Conservation (phyloP, 2,888 invertebrate species). For the Lithosia quadra region DNA sequence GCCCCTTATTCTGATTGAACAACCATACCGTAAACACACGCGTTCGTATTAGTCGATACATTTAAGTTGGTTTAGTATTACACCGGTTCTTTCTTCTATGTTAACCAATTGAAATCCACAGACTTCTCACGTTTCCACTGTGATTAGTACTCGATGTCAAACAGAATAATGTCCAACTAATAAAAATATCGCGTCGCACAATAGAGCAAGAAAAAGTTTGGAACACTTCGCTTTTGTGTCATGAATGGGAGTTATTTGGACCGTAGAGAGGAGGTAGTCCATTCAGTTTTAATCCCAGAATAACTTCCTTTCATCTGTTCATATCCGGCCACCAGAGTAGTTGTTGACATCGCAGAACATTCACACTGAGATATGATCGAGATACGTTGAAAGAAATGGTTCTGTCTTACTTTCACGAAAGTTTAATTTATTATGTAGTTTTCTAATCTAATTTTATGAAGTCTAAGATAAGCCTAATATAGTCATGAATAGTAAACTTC, state of each 20-base stretch:
- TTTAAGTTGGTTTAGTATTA: too few relatives aligned
- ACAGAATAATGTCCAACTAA: too few relatives aligned
- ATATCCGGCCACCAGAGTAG: slow-evolving; percentile 49
- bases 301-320: slow-evolving; percentile 52
- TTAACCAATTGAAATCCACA: too few relatives aligned
- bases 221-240: slow-evolving; percentile 35
- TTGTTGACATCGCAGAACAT: slow-evolving; percentile 45
- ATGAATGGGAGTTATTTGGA: slow-evolving; percentile 42
- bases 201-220: slow-evolving; percentile 23
- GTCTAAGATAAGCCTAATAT: too few relatives aligned
- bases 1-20: too few relatives aligned
- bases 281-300: slow-evolving; percentile 52
- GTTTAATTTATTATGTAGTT: neutral
- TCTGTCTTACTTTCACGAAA: neutral
- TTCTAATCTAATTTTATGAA: neutral
- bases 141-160: too few relatives aligned
- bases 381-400: slow-evolving; percentile 7
- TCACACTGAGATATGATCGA: slow-evolving; percentile 18
- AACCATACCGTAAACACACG: too few relatives aligned
- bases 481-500: too few relatives aligned
- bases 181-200: slow-evolving; percentile 32
- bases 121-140: too few relatives aligned
- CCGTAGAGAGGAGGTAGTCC: slow-evolving; percentile 25
- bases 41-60: too few relatives aligned
- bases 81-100: too few relatives aligned